phyloP scores from a whole-genome alignment of 1,140 invertebrate species.

The Dendrolimus kikuchii region DNA sequence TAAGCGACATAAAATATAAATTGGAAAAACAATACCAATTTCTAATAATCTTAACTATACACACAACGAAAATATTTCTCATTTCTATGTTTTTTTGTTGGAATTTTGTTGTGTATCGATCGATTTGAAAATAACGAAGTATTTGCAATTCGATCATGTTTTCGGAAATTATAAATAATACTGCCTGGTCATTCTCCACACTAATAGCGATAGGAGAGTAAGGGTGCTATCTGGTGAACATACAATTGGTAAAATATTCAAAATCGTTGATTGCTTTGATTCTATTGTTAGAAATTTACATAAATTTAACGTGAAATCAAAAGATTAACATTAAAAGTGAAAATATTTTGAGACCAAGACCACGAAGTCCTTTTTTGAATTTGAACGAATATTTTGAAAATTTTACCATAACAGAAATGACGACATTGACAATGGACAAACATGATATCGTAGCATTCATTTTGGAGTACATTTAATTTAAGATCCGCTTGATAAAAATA shows the following conservation, averaged over 20 bases:
- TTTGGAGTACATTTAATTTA: no score
- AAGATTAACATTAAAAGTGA: neutral
- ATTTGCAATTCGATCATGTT: constrained; percentile 21
- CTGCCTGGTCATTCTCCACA: constrained; percentile 43
- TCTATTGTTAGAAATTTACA: neutral
- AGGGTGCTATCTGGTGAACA: constrained; percentile 61
- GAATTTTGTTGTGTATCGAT: constrained; percentile 15
- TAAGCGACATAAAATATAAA: constrained; percentile 48
- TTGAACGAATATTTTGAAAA: constrained; percentile 23
- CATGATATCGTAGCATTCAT: no score
- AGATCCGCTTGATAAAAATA: no score
- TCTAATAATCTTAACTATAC: constrained; percentile 9
- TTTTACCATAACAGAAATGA: constrained; percentile 37
- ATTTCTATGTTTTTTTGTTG: no score
- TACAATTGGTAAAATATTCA: constrained; percentile 28
- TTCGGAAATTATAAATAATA: constrained; percentile 28
- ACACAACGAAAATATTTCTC: constrained; percentile 14
- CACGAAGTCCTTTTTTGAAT: neutral
- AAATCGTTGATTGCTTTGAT: constrained; percentile 4
- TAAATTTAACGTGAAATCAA: no score
- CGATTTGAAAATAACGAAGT: constrained; percentile 26
- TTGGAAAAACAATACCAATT: constrained; percentile 22
- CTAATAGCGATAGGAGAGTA: constrained; percentile 62
- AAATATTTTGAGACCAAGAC: neutral
- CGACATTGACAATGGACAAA: constrained; percentile 43